Percentiles rank a stretch among this genome's conserved stretches.
Evolutionary conservation across 2,113 vertebrate species (phyloP).

Genomic region (Sinocyclocheilus maitianheensis): DNA sequence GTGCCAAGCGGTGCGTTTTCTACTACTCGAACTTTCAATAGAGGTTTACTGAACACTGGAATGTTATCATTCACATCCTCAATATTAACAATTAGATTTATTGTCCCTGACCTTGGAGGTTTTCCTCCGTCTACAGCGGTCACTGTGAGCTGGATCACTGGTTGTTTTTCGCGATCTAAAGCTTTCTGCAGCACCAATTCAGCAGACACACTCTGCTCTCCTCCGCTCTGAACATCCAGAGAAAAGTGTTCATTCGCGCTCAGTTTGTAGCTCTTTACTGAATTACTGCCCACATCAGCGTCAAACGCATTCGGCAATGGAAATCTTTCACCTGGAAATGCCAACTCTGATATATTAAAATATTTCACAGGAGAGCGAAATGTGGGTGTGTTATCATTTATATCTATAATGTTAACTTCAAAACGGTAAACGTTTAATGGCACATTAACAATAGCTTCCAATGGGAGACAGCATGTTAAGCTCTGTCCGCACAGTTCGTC

Average conservation of each 20-base stretch:
- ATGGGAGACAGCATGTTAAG: conserved; percentile 52
- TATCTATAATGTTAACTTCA: conserved; percentile 53
- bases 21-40: conserved; percentile 50
- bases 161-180: conserved; percentile 15
- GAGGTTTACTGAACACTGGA: conserved; percentile 14
- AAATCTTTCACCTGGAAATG: no score
- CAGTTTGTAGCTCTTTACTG: background rate
- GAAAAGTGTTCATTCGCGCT: background rate
- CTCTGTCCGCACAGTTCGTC: conserved; percentile 53
- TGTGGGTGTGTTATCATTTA: conserved; percentile 55
- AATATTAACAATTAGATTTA: no score
- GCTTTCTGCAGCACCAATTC: background rate
- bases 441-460: conserved; percentile 55
- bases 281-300: no score
- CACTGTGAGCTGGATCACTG: background rate
- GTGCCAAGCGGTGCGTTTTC: no score
- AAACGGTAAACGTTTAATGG: conserved; percentile 53
- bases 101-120: background rate
- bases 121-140: conserved; percentile 4
- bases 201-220: background rate
- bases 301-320: no score
- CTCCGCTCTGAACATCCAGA: background rate
- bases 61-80: background rate
- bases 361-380: conserved; percentile 13
- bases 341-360: conserved; percentile 26